Evolutionary conservation across 2,113 vertebrate species (phyloP).

Genomic region (Ctenomys sociabilis): DNA sequence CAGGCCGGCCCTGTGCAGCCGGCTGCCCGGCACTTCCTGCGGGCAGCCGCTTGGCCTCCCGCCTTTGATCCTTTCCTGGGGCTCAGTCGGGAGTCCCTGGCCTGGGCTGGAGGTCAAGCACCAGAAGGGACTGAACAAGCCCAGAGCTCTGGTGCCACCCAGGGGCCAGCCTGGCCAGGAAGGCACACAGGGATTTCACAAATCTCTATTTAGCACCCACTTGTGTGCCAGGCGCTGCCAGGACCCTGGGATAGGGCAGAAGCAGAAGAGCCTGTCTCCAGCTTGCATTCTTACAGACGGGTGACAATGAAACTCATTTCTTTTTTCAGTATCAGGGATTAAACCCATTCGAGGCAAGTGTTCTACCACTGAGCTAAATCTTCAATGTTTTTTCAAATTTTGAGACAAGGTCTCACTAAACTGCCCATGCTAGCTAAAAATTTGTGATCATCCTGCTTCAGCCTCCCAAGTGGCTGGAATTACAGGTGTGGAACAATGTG

Average conservation of each 20-base stretch:
- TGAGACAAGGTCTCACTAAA: background rate
- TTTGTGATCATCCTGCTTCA: background rate
- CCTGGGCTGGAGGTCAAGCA: constrained; percentile 62
- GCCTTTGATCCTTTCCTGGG: constrained; percentile 66
- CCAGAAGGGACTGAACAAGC: background rate
- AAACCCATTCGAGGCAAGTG: background rate
- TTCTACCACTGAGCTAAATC: background rate
- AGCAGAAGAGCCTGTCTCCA: too few relatives aligned
- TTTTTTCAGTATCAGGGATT: background rate
- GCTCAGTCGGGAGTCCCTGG: constrained; percentile 45
- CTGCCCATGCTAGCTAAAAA: background rate
- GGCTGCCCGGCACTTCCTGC: constrained; percentile 79
- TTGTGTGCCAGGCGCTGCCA: background rate
- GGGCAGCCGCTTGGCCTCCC: constrained; percentile 8
- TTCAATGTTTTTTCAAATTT: background rate
- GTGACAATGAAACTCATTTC: background rate
- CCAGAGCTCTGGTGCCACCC: background rate
- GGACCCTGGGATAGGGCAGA: background rate
- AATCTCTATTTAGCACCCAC: background rate
- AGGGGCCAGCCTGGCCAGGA: background rate
- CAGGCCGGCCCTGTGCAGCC: constrained; percentile 3
- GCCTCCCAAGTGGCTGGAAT: background rate
- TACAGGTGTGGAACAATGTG: background rate
- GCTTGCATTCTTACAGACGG: background rate
- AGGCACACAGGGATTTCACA: background rate